These are phyloP conservation scores for Sycobia sp. DNA, from an alignment of 1,140 invertebrate species.

Conservation along the genomic window DNA sequence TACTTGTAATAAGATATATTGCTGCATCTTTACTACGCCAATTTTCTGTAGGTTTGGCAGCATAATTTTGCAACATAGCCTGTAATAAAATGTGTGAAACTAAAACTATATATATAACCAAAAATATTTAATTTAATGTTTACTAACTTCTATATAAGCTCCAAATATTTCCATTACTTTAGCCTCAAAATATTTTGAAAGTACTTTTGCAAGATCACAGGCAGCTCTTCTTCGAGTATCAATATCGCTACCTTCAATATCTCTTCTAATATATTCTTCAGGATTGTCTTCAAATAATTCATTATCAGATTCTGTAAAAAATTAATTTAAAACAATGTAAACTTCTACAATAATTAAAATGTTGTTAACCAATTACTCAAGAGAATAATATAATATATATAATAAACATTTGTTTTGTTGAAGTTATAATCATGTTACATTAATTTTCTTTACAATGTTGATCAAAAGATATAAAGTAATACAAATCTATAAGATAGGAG, in stretches of 20 bases:
- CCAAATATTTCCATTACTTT: conserved; percentile 93
- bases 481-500: too few relatives aligned
- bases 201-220: conserved; percentile 92
- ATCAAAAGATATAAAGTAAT: too few relatives aligned
- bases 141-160: conserved; percentile 75
- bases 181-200: conserved; percentile 87
- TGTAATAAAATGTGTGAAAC: conserved; percentile 51
- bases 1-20: conserved; percentile 92
- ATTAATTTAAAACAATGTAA: too few relatives aligned
- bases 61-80: conserved; percentile 81
- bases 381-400: too few relatives aligned
- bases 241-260: conserved; percentile 98
- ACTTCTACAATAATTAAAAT: too few relatives aligned
- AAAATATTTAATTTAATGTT: conserved; percentile 8
- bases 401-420: too few relatives aligned
- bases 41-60: conserved; percentile 73
- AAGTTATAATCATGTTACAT: not conserved
- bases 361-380: too few relatives aligned
- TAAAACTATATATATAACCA: conserved; percentile 23
- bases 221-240: conserved; percentile 93
- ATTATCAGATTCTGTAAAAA: conserved; percentile 83
- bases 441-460: not conserved
- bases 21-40: conserved; percentile 97
- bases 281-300: conserved; percentile 98
- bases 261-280: conserved; percentile 95